Percentiles rank a stretch among this genome's conserved stretches.
Conservation (phyloP, 35 echinoderm and acorn worm genomes). For the Apostichopus japonicus region DNA sequence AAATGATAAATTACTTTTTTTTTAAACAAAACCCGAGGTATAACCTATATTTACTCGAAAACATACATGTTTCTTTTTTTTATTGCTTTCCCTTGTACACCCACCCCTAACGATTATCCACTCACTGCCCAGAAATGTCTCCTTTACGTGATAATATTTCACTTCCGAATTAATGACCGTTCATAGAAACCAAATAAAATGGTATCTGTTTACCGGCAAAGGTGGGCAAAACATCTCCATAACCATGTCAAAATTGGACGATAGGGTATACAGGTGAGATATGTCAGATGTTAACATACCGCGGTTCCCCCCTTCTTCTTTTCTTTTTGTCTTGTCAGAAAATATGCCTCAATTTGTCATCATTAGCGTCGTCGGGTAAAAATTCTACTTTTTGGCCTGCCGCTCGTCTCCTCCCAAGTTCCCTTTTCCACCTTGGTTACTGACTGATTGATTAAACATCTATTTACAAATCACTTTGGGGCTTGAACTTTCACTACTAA, state of each 20-base stretch:
- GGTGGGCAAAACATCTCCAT: background rate
- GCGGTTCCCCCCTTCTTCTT: background rate
- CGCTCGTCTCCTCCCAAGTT: no score
- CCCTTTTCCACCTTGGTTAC: no score
- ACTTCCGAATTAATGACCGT: slow-evolving; percentile 13
- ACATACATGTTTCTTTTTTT: no score
- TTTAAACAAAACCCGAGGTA: no score
- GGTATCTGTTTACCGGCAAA: background rate
- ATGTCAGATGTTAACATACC: background rate
- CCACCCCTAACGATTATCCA: background rate
- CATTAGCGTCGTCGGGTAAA: no score
- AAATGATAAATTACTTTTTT: no score
- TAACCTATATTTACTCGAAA: no score
- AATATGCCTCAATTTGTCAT: background rate
- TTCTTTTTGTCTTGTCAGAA: background rate
- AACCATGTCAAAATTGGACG: background rate
- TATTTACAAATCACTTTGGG: background rate
- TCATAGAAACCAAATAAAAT: slow-evolving; percentile 17
- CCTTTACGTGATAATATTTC: slow-evolving; percentile 11
- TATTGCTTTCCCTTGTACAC: no score
- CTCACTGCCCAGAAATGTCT: slow-evolving; percentile 7
- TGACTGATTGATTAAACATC: no score
- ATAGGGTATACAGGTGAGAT: background rate
- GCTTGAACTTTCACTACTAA: background rate
- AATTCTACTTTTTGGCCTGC: no score